phyloP scores from a whole-genome alignment of 2,797 vertebrate genomes.

The Oophaga sylvatica region DNA sequence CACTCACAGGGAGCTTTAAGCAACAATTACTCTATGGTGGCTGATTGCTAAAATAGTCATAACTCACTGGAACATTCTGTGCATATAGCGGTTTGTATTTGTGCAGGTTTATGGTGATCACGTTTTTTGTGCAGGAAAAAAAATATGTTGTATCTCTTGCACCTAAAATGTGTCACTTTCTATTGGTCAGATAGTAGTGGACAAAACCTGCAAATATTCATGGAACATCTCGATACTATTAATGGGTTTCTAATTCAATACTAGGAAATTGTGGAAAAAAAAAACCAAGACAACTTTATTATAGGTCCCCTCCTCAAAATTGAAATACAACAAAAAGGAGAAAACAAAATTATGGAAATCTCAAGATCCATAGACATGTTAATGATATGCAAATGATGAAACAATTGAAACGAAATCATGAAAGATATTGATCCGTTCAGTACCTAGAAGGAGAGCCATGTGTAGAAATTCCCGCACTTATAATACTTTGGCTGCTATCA shows the following conservation, averaged over 20 bases:
- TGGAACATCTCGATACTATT: not conserved
- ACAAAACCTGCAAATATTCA: not conserved
- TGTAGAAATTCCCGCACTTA: too few species aligned
- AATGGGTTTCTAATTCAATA: not conserved
- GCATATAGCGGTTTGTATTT: not conserved
- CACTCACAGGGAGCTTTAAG: not conserved
- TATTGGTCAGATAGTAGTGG: not conserved
- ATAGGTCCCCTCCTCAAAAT: too few species aligned
- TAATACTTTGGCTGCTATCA: too few species aligned
- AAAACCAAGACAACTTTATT: too few species aligned
- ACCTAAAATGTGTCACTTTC: not conserved
- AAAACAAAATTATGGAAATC: too few species aligned
- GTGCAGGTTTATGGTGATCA: not conserved
- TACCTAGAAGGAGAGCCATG: too few species aligned
- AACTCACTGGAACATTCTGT: conserved; percentile 14
- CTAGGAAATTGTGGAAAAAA: not conserved
- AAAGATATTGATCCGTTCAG: too few species aligned
- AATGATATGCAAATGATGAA: too few species aligned
- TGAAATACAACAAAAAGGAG: too few species aligned
- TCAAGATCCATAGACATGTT: too few species aligned
- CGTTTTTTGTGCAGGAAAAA: not conserved
- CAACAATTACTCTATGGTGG: not conserved
- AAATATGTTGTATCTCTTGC: not conserved
- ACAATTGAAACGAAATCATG: too few species aligned
- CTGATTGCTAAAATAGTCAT: conserved; percentile 18